A percentile compares a stretch with the other conserved stretches of the same genome.
phyloP scores from a whole-genome alignment of 2,113 vertebrate species.

The Zootoca vivipara region DNA sequence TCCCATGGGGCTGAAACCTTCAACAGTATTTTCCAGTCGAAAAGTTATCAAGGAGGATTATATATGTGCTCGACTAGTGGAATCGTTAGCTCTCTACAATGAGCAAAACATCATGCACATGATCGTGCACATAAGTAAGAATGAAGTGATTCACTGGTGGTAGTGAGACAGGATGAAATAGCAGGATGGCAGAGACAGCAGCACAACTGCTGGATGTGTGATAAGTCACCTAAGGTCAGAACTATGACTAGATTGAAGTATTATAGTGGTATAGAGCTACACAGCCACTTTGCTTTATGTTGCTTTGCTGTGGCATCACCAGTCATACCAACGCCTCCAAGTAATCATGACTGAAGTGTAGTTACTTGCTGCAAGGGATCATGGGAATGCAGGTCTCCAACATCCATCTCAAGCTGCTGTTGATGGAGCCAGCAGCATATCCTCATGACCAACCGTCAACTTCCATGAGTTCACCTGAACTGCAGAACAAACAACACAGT shows the following conservation, averaged over 20 bases:
- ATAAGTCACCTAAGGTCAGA: background rate
- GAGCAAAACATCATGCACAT: background rate
- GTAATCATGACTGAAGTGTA: too few species aligned
- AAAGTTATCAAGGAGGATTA: background rate
- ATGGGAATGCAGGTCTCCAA: too few species aligned
- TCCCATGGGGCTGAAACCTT: constrained; percentile 19
- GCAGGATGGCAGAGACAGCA: background rate
- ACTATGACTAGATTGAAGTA: background rate
- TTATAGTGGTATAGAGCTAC: background rate
- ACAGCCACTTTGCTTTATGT: too few species aligned
- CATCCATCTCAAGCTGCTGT: too few species aligned
- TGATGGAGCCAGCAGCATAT: background rate
- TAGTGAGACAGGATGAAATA: background rate
- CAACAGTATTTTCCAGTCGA: constrained; percentile 9
- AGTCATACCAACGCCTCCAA: too few species aligned
- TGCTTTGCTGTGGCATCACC: too few species aligned
- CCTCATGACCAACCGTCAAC: background rate
- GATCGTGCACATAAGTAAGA: background rate
- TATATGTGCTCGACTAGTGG: background rate
- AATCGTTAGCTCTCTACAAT: background rate
- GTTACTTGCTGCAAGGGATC: too few species aligned
- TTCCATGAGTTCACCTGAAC: background rate
- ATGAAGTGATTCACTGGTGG: background rate
- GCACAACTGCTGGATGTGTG: background rate
- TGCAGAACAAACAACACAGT: background rate